A percentile compares a stretch with the other conserved stretches of the same genome.
Conservation (phyloP, 2,888 invertebrate genomes). For the Sarcophaga carnaria region DNA sequence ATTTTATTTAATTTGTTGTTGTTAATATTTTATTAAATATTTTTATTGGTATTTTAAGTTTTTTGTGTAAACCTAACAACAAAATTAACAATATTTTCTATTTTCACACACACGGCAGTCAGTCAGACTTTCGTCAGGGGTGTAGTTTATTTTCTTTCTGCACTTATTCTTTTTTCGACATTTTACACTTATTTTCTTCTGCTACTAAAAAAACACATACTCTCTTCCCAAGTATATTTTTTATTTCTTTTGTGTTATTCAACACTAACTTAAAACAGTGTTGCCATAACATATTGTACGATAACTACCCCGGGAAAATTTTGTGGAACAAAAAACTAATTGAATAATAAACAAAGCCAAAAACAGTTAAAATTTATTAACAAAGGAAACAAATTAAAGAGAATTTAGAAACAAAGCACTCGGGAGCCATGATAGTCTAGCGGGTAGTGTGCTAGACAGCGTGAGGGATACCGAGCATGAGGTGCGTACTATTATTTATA, state of each 20-base stretch:
- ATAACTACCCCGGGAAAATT: not conserved
- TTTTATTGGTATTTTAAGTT: not conserved
- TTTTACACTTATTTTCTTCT: constrained; percentile 55
- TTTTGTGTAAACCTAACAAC: constrained; percentile 26
- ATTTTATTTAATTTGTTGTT: constrained; percentile 4
- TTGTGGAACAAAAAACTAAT: too few species aligned
- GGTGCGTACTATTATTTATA: too few species aligned
- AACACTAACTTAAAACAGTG: constrained; percentile 19
- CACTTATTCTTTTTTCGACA: constrained; percentile 58
- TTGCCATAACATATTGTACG: constrained; percentile 4
- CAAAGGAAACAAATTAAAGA: too few species aligned
- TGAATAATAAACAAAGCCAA: too few species aligned
- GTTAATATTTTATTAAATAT: constrained; percentile 9
- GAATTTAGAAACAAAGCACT: too few species aligned
- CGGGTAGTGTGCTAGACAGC: too few species aligned
- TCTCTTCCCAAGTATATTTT: constrained; percentile 19
- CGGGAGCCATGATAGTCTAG: too few species aligned
- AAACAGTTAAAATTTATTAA: too few species aligned
- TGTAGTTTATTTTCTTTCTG: constrained; percentile 69
- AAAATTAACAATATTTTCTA: constrained; percentile 27
- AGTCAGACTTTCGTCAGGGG: constrained; percentile 66
- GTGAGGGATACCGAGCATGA: too few species aligned
- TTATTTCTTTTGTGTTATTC: constrained; percentile 22
- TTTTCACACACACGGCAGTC: constrained; percentile 52
- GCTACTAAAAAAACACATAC: constrained; percentile 26